Base-by-base conservation (phyloP, 1,140 invertebrate genomes). In the Gonatopus flavifemur region DNA sequence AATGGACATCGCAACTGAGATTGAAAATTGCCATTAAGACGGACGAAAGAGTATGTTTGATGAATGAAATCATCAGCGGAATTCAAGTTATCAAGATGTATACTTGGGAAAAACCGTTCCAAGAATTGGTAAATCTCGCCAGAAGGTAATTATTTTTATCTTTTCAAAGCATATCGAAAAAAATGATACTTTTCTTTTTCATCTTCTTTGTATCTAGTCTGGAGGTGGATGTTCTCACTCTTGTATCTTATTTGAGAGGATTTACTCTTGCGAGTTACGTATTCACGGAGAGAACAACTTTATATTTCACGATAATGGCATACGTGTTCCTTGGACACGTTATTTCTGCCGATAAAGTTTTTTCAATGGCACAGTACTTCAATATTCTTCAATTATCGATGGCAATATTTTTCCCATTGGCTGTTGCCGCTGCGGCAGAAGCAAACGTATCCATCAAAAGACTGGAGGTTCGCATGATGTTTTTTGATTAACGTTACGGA, bases 51-150 rank as follows among this genome's bases (percentile, higher is more conserved):
- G 85, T 94, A 1, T 83, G 87, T 57, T 71, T 92, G 5, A 93
- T 93, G 90, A 89, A 84, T 61, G 91, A 94, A 76, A 85, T 94
- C 16, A 86, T 93, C 2, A 78, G 78, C 35, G 86, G 86, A 0
- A 84, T 88, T 32, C 83, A 91, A 74, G 87, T 94, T 0, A 87
- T 88, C 43, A 94, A 94, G 81, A 92, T 93, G 89, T 91, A 91
- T 59, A 84, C 87, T 2, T 91, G 89, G 89, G 89, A 91, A 60
- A 86, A 85, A 57, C 86, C 88, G 4, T 91, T 91, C 63, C 82
- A 85, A 43, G 80, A 82, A 55, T 65, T 89, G 3, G 85, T 90
- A 2, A 78, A 83, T 37, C 55, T 79, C 20, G 77, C 81, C 5
- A 72, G 86, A 72, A 81, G 74, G 82, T 83, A 70, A 57, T 51